Base-by-base conservation (phyloP, 2,113 vertebrate species). In the Ifrita kowaldi region DNA sequence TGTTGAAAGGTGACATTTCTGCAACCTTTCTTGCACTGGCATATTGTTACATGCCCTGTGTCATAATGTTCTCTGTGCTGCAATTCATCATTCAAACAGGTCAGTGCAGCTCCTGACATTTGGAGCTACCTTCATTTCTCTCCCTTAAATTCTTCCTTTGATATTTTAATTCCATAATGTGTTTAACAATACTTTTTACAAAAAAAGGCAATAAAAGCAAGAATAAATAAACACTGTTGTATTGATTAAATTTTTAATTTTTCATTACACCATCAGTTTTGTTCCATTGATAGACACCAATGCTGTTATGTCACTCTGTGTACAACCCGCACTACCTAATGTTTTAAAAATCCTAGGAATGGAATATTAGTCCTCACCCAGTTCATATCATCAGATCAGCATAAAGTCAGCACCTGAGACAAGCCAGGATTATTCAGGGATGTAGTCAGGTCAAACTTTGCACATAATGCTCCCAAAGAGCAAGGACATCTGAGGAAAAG, bases 1-100 rank as follows among this genome's bases (percentile, higher is more conserved):
- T 93, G 90, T 49, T 88, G 89, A 52, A 50, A 88, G 79, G 39
- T 93, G 90, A 94, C 71, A 90, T 95, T 96, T 96, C 75, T 78
- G 39, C 47, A 90, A 74, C 55, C 75, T 95, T 94, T 87, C 47
- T 67, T 95, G 67, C 56, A 37, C 82, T 52, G 71, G 68, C 85
- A 71, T 88, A 86, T 67, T 84, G 71, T 70, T 77, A 77, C 84
- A 90, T 71, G 71, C 57, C 63, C 82, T 60, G 26, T 79, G 56
- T 56, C 71, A 67, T 41, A 64, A 80, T 41, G 52, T n/a, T 52
- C 59, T 67, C 57, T 49, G 41, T 75, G 74, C 84, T 91, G 63
- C 80, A 90, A 93, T 91, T 90, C 57, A 79, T 95, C 87, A 86
- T 56, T 90, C 82, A 93, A 93, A 84, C 27, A 93, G 79, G 83